A percentile compares a stretch with the other conserved stretches of the same genome.
Evolutionary conservation across 2,797 vertebrate genomes (phyloP).

Genomic region (Clarias laeviceps): DNA sequence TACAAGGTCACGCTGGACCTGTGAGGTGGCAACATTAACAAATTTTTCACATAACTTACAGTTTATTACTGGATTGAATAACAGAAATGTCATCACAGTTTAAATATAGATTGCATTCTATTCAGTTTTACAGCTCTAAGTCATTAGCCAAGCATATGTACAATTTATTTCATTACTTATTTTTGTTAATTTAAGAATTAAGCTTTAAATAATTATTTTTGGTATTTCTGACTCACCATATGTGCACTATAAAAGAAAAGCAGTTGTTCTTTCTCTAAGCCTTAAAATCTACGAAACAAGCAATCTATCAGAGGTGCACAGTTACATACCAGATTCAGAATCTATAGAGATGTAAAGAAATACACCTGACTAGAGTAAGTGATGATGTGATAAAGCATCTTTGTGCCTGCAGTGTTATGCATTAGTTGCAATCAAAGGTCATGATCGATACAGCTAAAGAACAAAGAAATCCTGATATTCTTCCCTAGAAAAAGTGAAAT

Average conservation of each 20-base stretch:
- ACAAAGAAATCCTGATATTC: background rate
- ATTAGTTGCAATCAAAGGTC: constrained; percentile 1
- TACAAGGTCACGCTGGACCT: background rate
- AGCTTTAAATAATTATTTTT: too few species aligned
- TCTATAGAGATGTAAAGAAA: background rate
- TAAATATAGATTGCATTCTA: background rate
- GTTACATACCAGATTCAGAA: background rate
- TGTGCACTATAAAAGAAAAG: background rate
- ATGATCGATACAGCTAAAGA: background rate
- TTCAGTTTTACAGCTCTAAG: background rate
- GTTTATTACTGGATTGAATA: background rate
- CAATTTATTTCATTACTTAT: background rate
- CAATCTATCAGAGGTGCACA: background rate
- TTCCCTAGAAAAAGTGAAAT: background rate
- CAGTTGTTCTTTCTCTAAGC: background rate
- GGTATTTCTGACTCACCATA: background rate
- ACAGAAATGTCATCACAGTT: background rate
- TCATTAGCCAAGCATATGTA: background rate
- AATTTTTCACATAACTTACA: too few species aligned
- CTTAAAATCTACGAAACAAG: background rate
- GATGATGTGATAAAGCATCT: background rate
- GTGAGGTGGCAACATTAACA: background rate
- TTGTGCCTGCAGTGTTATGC: background rate
- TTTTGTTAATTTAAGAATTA: too few species aligned
- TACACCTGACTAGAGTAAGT: background rate